Evolutionary conservation across 1,140 invertebrate species (phyloP).

Genomic region (Drosophila kurseongensis): DNA sequence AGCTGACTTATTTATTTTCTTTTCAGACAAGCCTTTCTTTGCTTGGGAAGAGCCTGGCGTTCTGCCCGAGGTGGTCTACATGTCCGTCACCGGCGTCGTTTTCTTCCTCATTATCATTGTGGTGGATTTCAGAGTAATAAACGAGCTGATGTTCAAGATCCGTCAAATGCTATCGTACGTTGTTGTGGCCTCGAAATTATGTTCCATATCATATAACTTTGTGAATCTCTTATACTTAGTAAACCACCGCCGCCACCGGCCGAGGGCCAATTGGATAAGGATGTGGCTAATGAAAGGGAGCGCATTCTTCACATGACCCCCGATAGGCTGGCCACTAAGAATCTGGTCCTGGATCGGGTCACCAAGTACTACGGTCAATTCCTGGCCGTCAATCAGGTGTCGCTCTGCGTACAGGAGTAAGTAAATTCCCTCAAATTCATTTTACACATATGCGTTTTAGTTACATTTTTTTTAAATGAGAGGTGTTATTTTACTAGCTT

Average conservation of each 20-base stretch:
- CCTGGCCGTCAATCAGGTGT: slow-evolving; percentile 89
- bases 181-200: no score
- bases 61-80: slow-evolving; percentile 55
- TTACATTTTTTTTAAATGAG: no score
- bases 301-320: slow-evolving; percentile 64
- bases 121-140: slow-evolving; percentile 57
- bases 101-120: slow-evolving; percentile 62
- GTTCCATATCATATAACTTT: neutral
- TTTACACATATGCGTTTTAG: no score
- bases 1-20: neutral
- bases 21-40: slow-evolving; percentile 55
- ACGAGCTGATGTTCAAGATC: slow-evolving; percentile 52
- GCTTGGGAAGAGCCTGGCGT: slow-evolving; percentile 62
- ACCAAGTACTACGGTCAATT: slow-evolving; percentile 89
- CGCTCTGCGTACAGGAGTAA: slow-evolving; percentile 85
- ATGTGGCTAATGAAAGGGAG: slow-evolving; percentile 84
- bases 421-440: slow-evolving; percentile 9
- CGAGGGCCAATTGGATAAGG: slow-evolving; percentile 74
- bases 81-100: slow-evolving; percentile 41
- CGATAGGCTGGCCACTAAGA: slow-evolving; percentile 56
- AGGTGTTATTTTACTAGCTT: no score
- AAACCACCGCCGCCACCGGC: slow-evolving; percentile 51
- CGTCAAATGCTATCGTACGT: slow-evolving; percentile 48
- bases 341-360: slow-evolving; percentile 85
- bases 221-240: slow-evolving; percentile 13